Base-by-base conservation (phyloP, 1,140 invertebrate genomes). In the Microplitis demolitor region DNA sequence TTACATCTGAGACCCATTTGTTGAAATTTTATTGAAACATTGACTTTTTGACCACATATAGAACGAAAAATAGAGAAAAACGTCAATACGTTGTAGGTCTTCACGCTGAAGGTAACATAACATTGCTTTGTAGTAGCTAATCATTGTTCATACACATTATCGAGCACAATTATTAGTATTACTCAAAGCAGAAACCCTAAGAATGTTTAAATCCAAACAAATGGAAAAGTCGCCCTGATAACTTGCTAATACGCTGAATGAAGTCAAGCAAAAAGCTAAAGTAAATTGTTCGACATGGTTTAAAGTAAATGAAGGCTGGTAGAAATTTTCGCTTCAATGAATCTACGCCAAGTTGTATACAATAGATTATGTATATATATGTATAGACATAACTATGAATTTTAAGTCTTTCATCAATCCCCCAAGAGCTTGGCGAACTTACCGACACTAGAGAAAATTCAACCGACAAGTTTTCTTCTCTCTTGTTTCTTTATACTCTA, bases 161-260 rank as follows among this genome's bases (percentile, higher is more conserved):
- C 71, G 64, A 72, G 64, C 71, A 72, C 71, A 56, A 72, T 72
- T 66, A 60, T 67, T 64, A 39, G 66, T 54, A 61, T 72, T 24
- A 39, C 61, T 72, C 54, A 33, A 66, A 72, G 66, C 64, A 68
- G 71, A 72, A 72, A 66, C 64, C 71, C 37, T 58, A 58, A 58
- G 24, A 45, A 45, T 11, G 56, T 58, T 58, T 24, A 24, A 31
- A 58, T 58, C 56, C 24, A 31, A 31, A 58, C 56, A 58, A 58
- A 6, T 31, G 56, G 14, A 58, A 58, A 58, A 58, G 16, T 9
- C 9, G 16, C 5, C 39, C 39, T 11, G 6, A 45, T 45, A 9
- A 45, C 39, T 54, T 3, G 13, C 13, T 54, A 5, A 4, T 58
- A 31, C 9, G 9, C 14, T 58, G 4, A 16, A 31, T 14, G 14